Conservation (phyloP, 1,140 invertebrate species). For the Popillia japonica region DNA sequence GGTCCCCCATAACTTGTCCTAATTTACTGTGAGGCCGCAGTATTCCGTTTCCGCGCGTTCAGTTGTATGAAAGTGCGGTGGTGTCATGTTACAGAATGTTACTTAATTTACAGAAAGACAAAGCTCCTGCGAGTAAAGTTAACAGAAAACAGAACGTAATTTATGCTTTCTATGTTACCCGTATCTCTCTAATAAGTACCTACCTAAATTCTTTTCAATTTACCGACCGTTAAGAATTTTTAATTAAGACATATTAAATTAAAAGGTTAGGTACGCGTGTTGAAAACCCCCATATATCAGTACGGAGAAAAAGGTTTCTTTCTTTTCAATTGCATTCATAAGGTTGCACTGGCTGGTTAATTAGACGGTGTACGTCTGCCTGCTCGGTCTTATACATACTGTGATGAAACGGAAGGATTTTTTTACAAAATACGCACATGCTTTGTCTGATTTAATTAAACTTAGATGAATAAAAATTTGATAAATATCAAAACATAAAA, state of each 20-base stretch:
- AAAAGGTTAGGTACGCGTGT: too few relatives aligned
- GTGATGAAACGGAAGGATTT: too few relatives aligned
- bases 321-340: too few relatives aligned
- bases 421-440: too few relatives aligned
- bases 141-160: neutral
- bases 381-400: too few relatives aligned
- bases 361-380: too few relatives aligned
- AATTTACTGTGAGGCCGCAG: constrained; percentile 6
- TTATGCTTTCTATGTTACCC: neutral
- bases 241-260: neutral
- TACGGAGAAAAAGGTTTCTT: too few relatives aligned
- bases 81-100: constrained; percentile 15
- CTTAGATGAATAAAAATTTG: too few relatives aligned
- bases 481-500: too few relatives aligned
- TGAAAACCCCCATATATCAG: too few relatives aligned
- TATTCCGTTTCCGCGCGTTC: constrained; percentile 3
- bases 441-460: too few relatives aligned
- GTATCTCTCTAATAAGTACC: neutral
- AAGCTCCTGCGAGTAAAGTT: neutral
- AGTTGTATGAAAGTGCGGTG: neutral
- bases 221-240: neutral
- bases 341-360: too few relatives aligned
- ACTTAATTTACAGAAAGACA: neutral
- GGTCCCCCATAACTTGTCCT: neutral
- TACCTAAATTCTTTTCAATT: neutral